Evolutionary conservation across 2,888 invertebrate genomes (phyloP).

Genomic region (Dolichomitus sp.): DNA sequence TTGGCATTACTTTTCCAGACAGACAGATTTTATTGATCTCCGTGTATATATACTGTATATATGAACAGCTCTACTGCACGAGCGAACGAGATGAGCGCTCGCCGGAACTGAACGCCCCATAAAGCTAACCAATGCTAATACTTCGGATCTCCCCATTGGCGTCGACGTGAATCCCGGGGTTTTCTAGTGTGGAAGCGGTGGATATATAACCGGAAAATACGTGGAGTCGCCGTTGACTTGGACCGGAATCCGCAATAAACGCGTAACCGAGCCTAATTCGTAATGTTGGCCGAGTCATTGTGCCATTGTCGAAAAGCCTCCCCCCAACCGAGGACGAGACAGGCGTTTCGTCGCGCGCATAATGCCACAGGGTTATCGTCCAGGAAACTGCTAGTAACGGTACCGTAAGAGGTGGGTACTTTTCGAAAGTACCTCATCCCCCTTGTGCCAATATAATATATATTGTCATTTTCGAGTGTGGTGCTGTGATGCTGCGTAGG

Average conservation of each 20-base stretch:
- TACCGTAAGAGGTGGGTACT: conserved; percentile 73
- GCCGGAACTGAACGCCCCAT: conserved; percentile 88
- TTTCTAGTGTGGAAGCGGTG: not conserved
- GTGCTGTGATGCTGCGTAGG: conserved; percentile 11
- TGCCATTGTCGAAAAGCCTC: conserved; percentile 73
- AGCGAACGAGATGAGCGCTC: conserved; percentile 73
- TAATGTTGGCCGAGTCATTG: conserved; percentile 82
- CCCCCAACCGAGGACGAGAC: conserved; percentile 67
- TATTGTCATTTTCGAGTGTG: conserved; percentile 9
- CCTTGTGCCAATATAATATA: not conserved
- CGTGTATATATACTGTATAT: conserved; percentile 63
- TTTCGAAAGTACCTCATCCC: conserved; percentile 64
- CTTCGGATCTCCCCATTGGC: conserved; percentile 84
- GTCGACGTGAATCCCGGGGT: conserved; percentile 72
- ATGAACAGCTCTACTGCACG: conserved; percentile 38
- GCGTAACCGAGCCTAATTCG: conserved; percentile 86
- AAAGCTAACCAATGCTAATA: conserved; percentile 89
- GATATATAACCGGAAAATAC: conserved; percentile 66
- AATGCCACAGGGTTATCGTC: conserved; percentile 77
- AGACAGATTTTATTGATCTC: conserved; percentile 84
- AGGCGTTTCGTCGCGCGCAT: conserved; percentile 71
- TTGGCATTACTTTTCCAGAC: conserved; percentile 83
- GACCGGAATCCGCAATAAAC: conserved; percentile 85
- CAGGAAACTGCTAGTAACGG: conserved; percentile 84
- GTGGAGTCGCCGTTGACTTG: conserved; percentile 76